A percentile compares a stretch with the other conserved stretches of the same genome.
These are phyloP conservation scores for Ictalurus punctatus DNA, from an alignment of 2,113 vertebrate species.

Conservation along the genomic window DNA sequence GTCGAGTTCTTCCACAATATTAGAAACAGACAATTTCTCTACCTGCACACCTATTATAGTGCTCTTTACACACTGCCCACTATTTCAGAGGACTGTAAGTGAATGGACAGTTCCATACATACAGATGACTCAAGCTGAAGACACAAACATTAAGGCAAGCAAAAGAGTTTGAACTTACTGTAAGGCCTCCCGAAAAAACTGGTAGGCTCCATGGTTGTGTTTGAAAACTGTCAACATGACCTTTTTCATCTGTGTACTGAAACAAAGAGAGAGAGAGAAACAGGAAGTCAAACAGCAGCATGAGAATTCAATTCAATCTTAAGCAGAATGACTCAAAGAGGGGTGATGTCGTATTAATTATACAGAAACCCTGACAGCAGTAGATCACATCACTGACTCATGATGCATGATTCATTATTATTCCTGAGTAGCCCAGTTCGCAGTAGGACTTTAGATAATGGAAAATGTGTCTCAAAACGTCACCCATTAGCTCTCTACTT, in stretches of 20 bases:
- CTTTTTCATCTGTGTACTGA: slow-evolving; percentile 94
- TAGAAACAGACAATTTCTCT: neutral
- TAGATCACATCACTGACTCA: neutral
- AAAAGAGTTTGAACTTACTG: slow-evolving; percentile 78
- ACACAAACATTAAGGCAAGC: neutral
- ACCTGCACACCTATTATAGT: neutral
- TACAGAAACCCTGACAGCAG: slow-evolving; percentile 2
- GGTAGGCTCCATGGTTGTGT: slow-evolving; percentile 91
- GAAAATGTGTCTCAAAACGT: neutral
- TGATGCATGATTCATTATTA: neutral
- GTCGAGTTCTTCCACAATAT: neutral
- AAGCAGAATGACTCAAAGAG: neutral
- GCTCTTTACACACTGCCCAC: neutral
- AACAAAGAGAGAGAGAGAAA: slow-evolving; percentile 3
- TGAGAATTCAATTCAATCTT: neutral
- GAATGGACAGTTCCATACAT: too few relatives aligned
- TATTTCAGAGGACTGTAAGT: neutral
- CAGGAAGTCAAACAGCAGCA: neutral
- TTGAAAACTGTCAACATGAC: slow-evolving; percentile 95
- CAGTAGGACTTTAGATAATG: neutral
- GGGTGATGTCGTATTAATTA: neutral
- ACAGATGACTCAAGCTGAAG: slow-evolving; percentile 57
- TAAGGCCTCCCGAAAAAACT: slow-evolving; percentile 93
- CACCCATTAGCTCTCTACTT: neutral
- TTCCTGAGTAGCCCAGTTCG: neutral